phyloP scores from a whole-genome alignment of 2,888 invertebrate species.

The Chloroclystis v-ata region DNA sequence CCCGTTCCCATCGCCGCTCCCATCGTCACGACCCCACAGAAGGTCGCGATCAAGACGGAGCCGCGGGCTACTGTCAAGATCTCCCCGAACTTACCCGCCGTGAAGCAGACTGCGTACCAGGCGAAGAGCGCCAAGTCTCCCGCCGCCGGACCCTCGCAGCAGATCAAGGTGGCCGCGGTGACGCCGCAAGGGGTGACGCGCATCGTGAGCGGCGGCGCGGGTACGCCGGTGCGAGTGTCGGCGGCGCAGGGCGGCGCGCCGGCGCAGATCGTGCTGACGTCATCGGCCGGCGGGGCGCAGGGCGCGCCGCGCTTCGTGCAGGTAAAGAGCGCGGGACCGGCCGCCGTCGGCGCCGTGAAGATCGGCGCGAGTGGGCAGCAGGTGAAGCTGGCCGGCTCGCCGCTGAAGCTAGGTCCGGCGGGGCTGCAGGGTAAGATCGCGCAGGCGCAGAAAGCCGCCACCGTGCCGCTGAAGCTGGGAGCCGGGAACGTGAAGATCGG shows the following conservation, averaged over 20 bases:
- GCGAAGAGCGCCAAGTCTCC: constrained; percentile 55
- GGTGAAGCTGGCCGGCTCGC: constrained; percentile 60
- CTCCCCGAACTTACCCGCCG: constrained; percentile 55
- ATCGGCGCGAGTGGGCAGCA: constrained; percentile 53
- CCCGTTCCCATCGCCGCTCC: constrained; percentile 46
- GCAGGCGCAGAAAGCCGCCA: constrained; percentile 49
- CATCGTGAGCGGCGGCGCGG: constrained; percentile 64
- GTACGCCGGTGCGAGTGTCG: constrained; percentile 61
- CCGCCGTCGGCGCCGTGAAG: constrained; percentile 57
- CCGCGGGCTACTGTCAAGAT: constrained; percentile 60
- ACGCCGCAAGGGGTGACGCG: constrained; percentile 67
- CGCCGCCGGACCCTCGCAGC: constrained; percentile 58
- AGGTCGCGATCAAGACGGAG: constrained; percentile 55
- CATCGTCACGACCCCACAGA: constrained; percentile 58
- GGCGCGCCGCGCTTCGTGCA: constrained; percentile 66
- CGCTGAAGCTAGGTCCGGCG: constrained; percentile 61
- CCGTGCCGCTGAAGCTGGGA: constrained; percentile 64
- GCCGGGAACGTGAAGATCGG: constrained; percentile 70
- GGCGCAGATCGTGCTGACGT: constrained; percentile 60
- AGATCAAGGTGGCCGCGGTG: constrained; percentile 65
- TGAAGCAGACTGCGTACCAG: constrained; percentile 60
- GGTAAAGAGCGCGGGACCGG: constrained; percentile 62
- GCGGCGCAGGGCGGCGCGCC: constrained; percentile 51
- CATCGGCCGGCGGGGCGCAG: constrained; percentile 42
- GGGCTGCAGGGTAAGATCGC: constrained; percentile 64